Evolutionary conservation across 2,113 vertebrate genomes (phyloP), one percentile per base, ranked within the genome.

Genomic region (Monopterus albus): DNA sequence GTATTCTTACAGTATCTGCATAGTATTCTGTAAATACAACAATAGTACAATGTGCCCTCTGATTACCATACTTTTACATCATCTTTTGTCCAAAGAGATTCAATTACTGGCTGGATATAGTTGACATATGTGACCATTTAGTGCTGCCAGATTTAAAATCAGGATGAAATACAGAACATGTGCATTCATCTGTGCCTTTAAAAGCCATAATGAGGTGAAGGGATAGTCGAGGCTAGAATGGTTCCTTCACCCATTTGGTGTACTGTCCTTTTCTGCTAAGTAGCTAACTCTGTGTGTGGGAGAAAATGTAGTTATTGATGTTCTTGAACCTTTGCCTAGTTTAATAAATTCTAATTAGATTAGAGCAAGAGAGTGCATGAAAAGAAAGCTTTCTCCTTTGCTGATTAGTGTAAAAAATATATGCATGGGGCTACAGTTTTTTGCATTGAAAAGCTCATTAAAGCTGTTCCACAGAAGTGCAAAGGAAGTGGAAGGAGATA

Each of bases 261-360:
- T 31, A 18, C 40, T 20, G 64, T 60, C 29, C n/a, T 55, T 50
- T 63, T 61, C 46, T 42, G 9, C 29, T 15, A 70, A 81, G 60
- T 31, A 70, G 43, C 60, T 45, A 57, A 72, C 36, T 77, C 40
- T 50, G 40, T 58, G 50, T 57, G 58, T 56, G 39, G 53, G 53
- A 25, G 57, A 14, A 79, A 66, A 72, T 58, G 25, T 21, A 51
- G 57, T 69, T 66, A 71, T 84, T 80, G 72, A 79, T 87, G 82
- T 81, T 71, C 82, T 87, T 90, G 62, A 90, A 89, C 78, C 86
- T 82, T 66, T 79, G 69, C 78, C 58, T 82, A 77, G 68, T 88
- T 86, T 79, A 86, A 91, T 89, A 90, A 59, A 90, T 91, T 84
- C 69, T 88, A 91, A 91, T 89, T 90, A 88, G 78, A 84, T 88